Conservation (phyloP, 2,113 vertebrate genomes). For the Odocoileus virginianus region DNA sequence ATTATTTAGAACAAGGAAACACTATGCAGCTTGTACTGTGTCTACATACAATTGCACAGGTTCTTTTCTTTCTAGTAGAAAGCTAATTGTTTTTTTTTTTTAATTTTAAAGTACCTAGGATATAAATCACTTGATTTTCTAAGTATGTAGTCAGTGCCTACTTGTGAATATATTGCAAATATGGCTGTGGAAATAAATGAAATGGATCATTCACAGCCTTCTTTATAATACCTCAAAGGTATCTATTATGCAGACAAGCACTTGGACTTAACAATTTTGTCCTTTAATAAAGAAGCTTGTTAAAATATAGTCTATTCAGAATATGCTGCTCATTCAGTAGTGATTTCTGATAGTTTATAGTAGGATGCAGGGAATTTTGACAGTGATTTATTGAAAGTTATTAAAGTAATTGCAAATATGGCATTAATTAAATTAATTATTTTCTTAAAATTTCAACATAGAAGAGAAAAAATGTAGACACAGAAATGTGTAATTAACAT, state of each 20-base stretch:
- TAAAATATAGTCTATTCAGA: not conserved
- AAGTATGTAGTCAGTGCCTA: not conserved
- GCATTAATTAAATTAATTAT: slow-evolving; percentile 41
- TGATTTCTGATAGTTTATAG: slow-evolving; percentile 1
- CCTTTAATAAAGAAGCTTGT: not conserved
- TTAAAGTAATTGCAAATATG: not conserved
- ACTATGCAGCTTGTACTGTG: not conserved
- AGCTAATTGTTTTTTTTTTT: slow-evolving; percentile 25
- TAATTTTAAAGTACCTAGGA: not conserved
- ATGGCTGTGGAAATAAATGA: not conserved
- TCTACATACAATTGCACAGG: not conserved
- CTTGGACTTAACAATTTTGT: not conserved
- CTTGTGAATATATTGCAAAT: not conserved
- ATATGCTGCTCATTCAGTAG: not conserved
- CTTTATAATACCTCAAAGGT: not conserved
- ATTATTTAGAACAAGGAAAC: slow-evolving; percentile 67
- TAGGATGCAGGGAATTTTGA: not conserved
- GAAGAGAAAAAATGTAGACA: not conserved
- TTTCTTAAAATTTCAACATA: slow-evolving; percentile 13
- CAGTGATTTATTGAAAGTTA: not conserved
- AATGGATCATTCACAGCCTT: not conserved
- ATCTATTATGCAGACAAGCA: not conserved
- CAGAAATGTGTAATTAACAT: not conserved
- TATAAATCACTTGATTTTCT: slow-evolving; percentile 38
- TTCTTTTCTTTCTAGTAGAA: slow-evolving; percentile 44